Evolutionary conservation across 2,888 invertebrate genomes (phyloP).

Genomic region (Barypeithes pellucidus): DNA sequence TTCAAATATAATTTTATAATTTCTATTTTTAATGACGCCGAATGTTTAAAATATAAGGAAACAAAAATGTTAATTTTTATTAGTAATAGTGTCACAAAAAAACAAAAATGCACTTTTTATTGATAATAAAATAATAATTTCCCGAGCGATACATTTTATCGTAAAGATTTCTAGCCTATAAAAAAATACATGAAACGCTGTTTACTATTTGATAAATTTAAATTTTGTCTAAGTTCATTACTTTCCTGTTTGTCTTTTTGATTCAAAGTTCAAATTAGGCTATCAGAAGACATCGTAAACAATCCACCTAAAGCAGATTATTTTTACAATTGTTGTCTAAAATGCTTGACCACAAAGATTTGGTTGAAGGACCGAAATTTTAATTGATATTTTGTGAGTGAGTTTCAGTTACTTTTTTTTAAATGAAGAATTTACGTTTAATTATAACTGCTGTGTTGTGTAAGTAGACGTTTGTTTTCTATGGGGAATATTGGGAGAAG

Average conservation of each 20-base stretch:
- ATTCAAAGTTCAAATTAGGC: constrained; percentile 30
- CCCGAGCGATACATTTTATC: no score
- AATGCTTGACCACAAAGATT: constrained; percentile 1
- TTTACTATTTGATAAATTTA: not conserved
- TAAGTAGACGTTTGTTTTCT: constrained; percentile 7
- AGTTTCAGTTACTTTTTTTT: not conserved
- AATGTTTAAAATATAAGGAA: no score
- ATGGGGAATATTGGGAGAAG: not conserved
- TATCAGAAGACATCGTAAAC: constrained; percentile 33
- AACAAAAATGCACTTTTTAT: no score
- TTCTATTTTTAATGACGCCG: no score
- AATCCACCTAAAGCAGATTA: constrained; percentile 15
- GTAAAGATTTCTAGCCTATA: no score
- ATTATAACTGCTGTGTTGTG: constrained; percentile 27
- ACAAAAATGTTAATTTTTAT: no score
- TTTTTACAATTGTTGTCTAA: not conserved
- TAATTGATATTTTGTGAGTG: not conserved
- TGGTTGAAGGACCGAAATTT: not conserved
- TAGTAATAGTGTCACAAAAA: no score
- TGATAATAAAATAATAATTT: no score
- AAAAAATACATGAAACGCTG: no score
- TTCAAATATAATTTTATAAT: no score
- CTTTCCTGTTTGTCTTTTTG: not conserved
- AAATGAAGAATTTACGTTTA: constrained; percentile 35
- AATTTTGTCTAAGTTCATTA: not conserved